phyloP scores from a whole-genome alignment of 1,140 invertebrate species.

The Ceratosolen fusciceps region DNA sequence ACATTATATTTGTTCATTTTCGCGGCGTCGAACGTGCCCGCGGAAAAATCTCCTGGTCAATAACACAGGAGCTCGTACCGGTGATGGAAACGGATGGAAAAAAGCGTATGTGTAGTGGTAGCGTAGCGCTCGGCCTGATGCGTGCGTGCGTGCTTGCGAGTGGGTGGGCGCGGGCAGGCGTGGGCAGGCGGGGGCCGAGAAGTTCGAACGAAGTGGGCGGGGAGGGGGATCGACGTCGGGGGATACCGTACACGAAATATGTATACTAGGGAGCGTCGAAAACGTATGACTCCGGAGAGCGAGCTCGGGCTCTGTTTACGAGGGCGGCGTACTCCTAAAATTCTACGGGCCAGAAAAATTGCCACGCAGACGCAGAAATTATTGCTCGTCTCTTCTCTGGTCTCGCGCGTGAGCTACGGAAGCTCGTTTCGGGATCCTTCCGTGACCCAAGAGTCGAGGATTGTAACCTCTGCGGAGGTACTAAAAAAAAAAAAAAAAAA shows the following conservation, averaged over 20 bases:
- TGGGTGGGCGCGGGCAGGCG: not conserved
- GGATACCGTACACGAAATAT: not conserved
- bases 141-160: not conserved
- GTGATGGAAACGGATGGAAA: not conserved
- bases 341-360: constrained; percentile 41
- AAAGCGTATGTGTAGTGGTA: too few relatives aligned
- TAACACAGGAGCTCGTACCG: not conserved
- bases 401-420: constrained; percentile 21
- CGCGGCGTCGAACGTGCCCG: not conserved
- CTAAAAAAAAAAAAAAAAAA: too few relatives aligned
- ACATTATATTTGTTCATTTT: constrained; percentile 14
- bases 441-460: constrained; percentile 1
- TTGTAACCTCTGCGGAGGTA: constrained; percentile 14
- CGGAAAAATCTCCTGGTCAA: constrained; percentile 6
- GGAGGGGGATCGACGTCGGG: not conserved
- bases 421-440: constrained; percentile 26
- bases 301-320: constrained; percentile 39
- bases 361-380: constrained; percentile 33
- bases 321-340: constrained; percentile 31
- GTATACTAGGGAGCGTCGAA: constrained; percentile 26
- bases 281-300: constrained; percentile 32
- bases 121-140: too few relatives aligned
- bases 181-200: not conserved
- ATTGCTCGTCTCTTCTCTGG: constrained; percentile 13
- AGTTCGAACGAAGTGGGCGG: not conserved